Evolutionary conservation across 2,888 invertebrate species (phyloP).

Genomic region (Syrista parreyssii): DNA sequence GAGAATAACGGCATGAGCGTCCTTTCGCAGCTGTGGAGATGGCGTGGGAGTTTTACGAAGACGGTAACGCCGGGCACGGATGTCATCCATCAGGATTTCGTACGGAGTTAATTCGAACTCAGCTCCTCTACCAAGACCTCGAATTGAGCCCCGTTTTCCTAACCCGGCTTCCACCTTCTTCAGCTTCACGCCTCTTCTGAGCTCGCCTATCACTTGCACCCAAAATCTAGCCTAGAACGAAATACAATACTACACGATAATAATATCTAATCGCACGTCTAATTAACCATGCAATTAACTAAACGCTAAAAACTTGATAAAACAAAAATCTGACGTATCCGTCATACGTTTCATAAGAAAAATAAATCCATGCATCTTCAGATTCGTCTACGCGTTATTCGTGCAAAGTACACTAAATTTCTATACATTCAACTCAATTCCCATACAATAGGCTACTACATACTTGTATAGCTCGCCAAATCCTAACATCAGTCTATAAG

Average conservation of each 20-base stretch:
- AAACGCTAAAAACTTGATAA: neutral
- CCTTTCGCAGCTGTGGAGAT: conserved; percentile 81
- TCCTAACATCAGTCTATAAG: conserved; percentile 78
- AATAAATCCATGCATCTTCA: neutral
- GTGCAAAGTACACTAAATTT: conserved; percentile 65
- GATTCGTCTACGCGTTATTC: conserved; percentile 64
- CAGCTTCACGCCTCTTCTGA: conserved; percentile 91
- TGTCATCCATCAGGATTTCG: conserved; percentile 97
- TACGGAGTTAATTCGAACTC: conserved; percentile 96
- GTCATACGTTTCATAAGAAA: neutral
- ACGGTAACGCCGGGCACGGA: conserved; percentile 89
- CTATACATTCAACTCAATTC: conserved; percentile 12
- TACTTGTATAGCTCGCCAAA: conserved; percentile 85
- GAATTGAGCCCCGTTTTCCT: conserved; percentile 39
- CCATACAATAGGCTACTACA: conserved; percentile 65
- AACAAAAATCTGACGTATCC: neutral
- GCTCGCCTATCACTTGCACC: conserved; percentile 94
- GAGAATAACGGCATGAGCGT: conserved; percentile 94
- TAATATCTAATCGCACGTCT: neutral
- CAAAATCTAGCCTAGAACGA: conserved; percentile 87
- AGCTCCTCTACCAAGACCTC: conserved; percentile 73
- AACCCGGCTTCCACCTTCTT: conserved; percentile 76
- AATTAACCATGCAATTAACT: neutral
- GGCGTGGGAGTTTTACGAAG: conserved; percentile 85
- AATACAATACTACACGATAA: neutral